These are phyloP conservation scores for Venturia canescens DNA, from an alignment of 1,140 invertebrate genomes.

Conservation along the genomic window DNA sequence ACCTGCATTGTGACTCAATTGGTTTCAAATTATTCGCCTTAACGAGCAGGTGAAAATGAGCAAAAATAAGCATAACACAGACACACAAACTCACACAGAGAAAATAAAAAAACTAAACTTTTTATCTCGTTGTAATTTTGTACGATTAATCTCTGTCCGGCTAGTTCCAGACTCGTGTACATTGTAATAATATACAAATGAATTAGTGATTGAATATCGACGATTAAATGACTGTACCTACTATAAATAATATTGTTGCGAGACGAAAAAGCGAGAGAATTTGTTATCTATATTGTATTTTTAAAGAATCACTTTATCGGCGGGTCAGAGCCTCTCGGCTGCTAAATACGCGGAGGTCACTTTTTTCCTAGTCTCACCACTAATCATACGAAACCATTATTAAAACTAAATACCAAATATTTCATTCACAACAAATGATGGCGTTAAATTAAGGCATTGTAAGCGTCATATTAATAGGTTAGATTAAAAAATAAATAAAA, in stretches of 20 bases:
- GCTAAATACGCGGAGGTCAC: not conserved
- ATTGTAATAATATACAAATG: slow-evolving; percentile 1
- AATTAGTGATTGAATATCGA: not conserved
- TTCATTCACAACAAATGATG: not conserved
- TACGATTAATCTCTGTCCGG: slow-evolving; percentile 10
- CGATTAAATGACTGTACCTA: not conserved
- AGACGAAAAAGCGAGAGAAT: slow-evolving; percentile 2
- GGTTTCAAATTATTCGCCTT: not conserved
- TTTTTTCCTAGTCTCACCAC: slow-evolving; percentile 4
- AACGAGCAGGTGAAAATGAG: not conserved
- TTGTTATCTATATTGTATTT: slow-evolving; percentile 9
- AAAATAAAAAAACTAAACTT: not conserved
- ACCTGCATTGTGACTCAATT: not conserved
- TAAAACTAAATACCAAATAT: slow-evolving; percentile 8
- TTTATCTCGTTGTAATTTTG: slow-evolving; percentile 12
- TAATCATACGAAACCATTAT: slow-evolving; percentile 14
- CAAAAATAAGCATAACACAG: too few species aligned
- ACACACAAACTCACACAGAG: too few species aligned
- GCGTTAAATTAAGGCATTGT: not conserved
- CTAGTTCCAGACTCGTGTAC: slow-evolving; percentile 13
- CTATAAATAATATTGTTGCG: slow-evolving; percentile 6
- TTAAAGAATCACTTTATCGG: not conserved
- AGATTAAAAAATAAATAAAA: not conserved
- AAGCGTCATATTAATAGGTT: not conserved
- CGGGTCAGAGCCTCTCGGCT: not conserved